phyloP scores from a whole-genome alignment of 2,113 vertebrate species.

The Tonatia bakeri region DNA sequence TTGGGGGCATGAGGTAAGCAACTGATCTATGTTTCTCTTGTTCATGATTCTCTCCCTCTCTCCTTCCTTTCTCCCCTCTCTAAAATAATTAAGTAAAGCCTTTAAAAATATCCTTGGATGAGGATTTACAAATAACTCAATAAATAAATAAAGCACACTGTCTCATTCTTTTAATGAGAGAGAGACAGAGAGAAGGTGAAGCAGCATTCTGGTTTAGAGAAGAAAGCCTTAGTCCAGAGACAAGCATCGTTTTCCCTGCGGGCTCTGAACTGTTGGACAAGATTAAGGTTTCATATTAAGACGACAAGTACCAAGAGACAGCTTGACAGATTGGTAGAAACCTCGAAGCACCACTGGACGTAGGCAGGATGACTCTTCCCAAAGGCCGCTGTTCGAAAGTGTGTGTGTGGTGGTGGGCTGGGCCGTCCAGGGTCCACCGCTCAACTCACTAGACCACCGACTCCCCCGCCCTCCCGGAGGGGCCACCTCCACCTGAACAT shows the following conservation, averaged over 20 bases:
- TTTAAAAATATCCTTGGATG: too few relatives aligned
- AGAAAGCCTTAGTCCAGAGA: neutral
- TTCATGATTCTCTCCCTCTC: too few relatives aligned
- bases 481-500: neutral
- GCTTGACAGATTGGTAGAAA: neutral
- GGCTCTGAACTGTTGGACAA: neutral
- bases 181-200: too few relatives aligned
- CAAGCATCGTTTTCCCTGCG: neutral
- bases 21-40: too few relatives aligned
- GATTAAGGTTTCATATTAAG: neutral
- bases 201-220: neutral
- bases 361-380: neutral
- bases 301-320: neutral
- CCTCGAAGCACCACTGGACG: neutral
- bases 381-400: neutral
- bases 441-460: neutral
- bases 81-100: too few relatives aligned
- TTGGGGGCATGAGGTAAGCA: too few relatives aligned
- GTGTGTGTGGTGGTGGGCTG: rapidly evolving
- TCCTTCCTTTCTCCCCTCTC: too few relatives aligned
- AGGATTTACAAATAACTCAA: too few relatives aligned
- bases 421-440: neutral
- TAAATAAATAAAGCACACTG: neutral
- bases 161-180: neutral
- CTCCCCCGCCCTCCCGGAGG: rapidly evolving